Evolutionary conservation across 2,888 invertebrate species (phyloP).

Genomic region (Alsophila aescularia): DNA sequence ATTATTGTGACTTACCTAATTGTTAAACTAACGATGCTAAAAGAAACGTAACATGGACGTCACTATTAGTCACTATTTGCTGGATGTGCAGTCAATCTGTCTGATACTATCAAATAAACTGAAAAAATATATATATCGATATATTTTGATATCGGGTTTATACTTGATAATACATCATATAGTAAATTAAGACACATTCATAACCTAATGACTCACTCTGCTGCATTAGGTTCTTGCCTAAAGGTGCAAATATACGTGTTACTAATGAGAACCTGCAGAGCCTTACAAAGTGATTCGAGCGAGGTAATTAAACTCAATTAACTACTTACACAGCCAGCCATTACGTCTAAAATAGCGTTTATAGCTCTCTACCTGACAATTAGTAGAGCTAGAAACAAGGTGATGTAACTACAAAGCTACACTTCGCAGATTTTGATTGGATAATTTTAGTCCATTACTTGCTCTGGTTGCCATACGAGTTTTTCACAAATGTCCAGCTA

Average conservation of each 20-base stretch:
- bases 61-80: not conserved
- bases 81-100: not conserved
- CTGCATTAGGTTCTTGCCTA: slow-evolving; percentile 13
- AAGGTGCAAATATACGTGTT: slow-evolving; percentile 18
- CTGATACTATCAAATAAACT: not conserved
- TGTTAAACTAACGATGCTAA: slow-evolving; percentile 3
- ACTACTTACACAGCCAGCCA: slow-evolving; percentile 27
- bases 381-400: slow-evolving; percentile 18
- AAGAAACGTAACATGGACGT: slow-evolving; percentile 9
- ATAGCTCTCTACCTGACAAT: slow-evolving; percentile 24
- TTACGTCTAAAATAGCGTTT: slow-evolving; percentile 31
- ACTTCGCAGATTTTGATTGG: slow-evolving; percentile 20
- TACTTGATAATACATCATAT: not conserved
- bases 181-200: slow-evolving; percentile 5
- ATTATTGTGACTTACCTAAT: not conserved
- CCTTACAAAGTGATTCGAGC: slow-evolving; percentile 22
- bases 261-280: slow-evolving; percentile 13
- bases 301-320: slow-evolving; percentile 35
- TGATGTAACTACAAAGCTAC: slow-evolving; percentile 17
- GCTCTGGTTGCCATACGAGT: slow-evolving; percentile 7
- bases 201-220: slow-evolving; percentile 6
- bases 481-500: slow-evolving; percentile 12
- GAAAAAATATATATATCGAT: too few relatives aligned
- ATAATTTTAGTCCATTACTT: slow-evolving; percentile 19
- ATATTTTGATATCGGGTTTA: not conserved